phyloP scores from a whole-genome alignment of 2,888 invertebrate genomes.

The Theristus sp. region DNA sequence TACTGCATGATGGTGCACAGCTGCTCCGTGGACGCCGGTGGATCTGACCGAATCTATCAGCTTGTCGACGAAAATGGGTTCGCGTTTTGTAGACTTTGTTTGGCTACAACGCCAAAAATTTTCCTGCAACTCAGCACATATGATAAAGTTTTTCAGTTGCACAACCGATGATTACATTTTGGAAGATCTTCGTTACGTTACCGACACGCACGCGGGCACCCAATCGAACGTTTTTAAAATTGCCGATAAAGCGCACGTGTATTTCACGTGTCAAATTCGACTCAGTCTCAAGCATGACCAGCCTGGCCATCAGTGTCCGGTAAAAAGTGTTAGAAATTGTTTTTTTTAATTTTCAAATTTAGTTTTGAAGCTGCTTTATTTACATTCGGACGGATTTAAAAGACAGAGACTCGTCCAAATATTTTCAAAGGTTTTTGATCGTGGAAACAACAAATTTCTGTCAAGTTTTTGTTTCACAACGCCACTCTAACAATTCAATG shows the following conservation, averaged over 20 bases:
- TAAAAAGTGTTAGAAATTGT: too few relatives aligned
- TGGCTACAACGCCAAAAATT: too few relatives aligned
- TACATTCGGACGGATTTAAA: too few relatives aligned
- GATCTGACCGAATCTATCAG: background rate
- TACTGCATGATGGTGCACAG: constrained; percentile 8
- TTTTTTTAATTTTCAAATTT: too few relatives aligned
- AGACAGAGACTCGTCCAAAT: too few relatives aligned
- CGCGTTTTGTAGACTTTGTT: background rate
- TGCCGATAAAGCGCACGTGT: constrained; percentile 6
- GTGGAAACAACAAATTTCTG: too few relatives aligned
- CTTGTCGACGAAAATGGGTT: constrained; percentile 5
- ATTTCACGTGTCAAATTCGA: constrained; percentile 6
- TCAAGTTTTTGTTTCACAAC: too few relatives aligned
- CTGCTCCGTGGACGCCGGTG: constrained; percentile 8
- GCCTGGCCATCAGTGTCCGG: constrained; percentile 1
- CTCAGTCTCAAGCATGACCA: constrained; percentile 4
- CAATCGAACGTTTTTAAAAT: constrained; percentile 6
- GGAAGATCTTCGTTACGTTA: constrained; percentile 1
- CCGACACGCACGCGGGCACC: constrained; percentile 5
- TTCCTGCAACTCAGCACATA: too few relatives aligned
- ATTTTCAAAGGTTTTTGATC: too few relatives aligned
- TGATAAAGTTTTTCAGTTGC: constrained; percentile 3
- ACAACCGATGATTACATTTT: constrained; percentile 1
- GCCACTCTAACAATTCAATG: too few relatives aligned
- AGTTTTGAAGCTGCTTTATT: too few relatives aligned